These are phyloP conservation scores for Zaprionus tsacasi DNA, from an alignment of 1,140 invertebrate genomes.

Conservation along the genomic window DNA sequence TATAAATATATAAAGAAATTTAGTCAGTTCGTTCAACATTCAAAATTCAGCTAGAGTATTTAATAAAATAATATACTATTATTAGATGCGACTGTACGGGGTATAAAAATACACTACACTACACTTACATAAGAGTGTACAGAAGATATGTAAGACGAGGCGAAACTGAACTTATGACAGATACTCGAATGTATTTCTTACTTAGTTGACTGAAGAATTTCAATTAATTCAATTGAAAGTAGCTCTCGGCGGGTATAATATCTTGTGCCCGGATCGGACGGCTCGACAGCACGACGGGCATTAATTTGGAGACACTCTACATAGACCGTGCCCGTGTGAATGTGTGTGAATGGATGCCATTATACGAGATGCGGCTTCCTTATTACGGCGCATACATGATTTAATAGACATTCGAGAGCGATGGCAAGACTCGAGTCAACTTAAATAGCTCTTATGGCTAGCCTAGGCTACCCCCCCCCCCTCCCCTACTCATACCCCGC, in stretches of 20 bases:
- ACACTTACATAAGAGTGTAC: conserved; percentile 14
- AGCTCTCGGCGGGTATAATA: conserved; percentile 32
- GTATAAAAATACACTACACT: conserved; percentile 11
- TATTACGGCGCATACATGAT: conserved; percentile 72
- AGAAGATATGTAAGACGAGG: not conserved
- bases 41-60: not conserved
- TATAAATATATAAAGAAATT: no score
- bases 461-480: not conserved
- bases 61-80: conserved; percentile 8
- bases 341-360: conserved; percentile 27
- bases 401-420: conserved; percentile 64
- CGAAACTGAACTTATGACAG: conserved; percentile 31
- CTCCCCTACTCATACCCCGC: not conserved
- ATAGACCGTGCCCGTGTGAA: conserved; percentile 34
- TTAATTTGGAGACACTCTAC: conserved; percentile 41
- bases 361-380: conserved; percentile 65
- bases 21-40: not conserved
- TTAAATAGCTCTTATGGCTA: conserved; percentile 73
- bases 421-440: conserved; percentile 69
- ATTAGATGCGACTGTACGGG: conserved; percentile 9
- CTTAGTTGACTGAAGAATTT: conserved; percentile 77
- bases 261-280: conserved; percentile 30
- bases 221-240: conserved; percentile 80
- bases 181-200: conserved; percentile 41
- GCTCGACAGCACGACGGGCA: conserved; percentile 12